Evolutionary conservation across 2,888 invertebrate species (phyloP).

Genomic region (Sicus ferrugineus): DNA sequence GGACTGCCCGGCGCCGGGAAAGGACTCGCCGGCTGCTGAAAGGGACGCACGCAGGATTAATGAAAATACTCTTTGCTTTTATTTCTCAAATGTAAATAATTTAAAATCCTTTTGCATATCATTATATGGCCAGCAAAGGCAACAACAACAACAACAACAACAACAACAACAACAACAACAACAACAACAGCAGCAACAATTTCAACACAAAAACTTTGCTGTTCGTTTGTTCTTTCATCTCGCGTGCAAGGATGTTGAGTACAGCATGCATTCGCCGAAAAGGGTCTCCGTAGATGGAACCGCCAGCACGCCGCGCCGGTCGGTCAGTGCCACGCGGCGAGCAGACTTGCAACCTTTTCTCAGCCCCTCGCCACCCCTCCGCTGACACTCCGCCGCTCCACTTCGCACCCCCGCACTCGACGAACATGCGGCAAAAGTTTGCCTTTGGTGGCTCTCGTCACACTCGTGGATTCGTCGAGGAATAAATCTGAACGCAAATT

Average conservation of each 20-base stretch:
- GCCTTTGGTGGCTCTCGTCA: background rate
- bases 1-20: no score
- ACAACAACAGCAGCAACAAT: background rate
- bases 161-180: conserved; percentile 14
- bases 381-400: background rate
- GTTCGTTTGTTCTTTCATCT: conserved; percentile 32
- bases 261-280: background rate
- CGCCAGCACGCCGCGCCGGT: no score
- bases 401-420: background rate
- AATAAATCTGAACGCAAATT: conserved; percentile 56
- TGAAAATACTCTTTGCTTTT: conserved; percentile 19
- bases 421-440: conserved; percentile 5
- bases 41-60: conserved; percentile 14
- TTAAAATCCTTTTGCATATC: conserved; percentile 43
- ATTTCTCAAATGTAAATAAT: conserved; percentile 41
- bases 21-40: background rate
- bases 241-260: conserved; percentile 3
- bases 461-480: conserved; percentile 36
- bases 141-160: background rate
- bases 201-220: conserved; percentile 24
- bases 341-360: background rate
- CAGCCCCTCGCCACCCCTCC: background rate
- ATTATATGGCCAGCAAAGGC: conserved; percentile 31
- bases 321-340: background rate
- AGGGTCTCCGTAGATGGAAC: background rate